A percentile compares a stretch with the other conserved stretches of the same genome.
Conservation (phyloP, 64 coral and sea anemone species). For the Orbicella faveolata region DNA sequence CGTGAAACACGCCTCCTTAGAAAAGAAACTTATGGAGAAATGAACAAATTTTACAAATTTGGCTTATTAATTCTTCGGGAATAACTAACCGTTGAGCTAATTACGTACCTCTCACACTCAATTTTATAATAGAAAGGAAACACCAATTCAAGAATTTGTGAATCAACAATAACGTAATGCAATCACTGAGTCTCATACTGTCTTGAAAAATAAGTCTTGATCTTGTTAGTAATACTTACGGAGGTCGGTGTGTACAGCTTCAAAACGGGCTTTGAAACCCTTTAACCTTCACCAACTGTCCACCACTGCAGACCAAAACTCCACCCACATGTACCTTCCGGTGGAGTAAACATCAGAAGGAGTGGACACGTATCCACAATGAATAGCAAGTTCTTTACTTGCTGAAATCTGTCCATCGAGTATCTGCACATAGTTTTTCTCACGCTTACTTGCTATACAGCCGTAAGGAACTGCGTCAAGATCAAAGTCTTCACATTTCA, state of each 20-base stretch:
- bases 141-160: too few species aligned
- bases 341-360: not conserved
- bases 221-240: not conserved
- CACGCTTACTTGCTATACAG: not conserved
- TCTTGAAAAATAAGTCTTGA: too few species aligned
- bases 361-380: not conserved
- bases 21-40: not conserved
- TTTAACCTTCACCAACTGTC: fast-evolving
- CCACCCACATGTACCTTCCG: not conserved
- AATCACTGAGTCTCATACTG: too few species aligned
- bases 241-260: not conserved
- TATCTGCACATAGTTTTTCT: conserved; percentile 11
- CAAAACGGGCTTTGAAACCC: conserved; percentile 6
- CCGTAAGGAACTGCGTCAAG: not conserved
- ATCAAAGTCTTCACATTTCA: conserved; percentile 26
- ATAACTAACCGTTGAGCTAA: not conserved
- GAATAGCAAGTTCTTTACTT: not conserved
- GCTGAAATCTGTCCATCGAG: not conserved
- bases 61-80: not conserved
- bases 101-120: too few species aligned
- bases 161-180: too few species aligned
- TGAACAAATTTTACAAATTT: not conserved
- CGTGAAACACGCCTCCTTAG: not conserved
- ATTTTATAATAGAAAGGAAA: too few species aligned
- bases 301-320: not conserved